Conservation (phyloP, 1,140 invertebrate species). For the Probaryconus sp. region DNA sequence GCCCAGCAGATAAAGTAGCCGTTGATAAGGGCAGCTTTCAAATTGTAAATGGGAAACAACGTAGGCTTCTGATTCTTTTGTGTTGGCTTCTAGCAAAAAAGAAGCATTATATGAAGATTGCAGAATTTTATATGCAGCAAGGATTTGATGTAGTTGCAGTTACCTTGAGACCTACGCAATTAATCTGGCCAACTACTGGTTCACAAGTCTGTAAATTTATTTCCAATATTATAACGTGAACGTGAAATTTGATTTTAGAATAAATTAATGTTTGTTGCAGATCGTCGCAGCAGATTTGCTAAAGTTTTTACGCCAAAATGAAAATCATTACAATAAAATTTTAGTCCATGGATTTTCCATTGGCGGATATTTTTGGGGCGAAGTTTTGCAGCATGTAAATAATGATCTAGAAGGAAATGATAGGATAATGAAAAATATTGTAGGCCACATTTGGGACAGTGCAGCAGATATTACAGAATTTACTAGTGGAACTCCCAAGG, state of each 20-base stretch:
- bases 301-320: slow-evolving; percentile 83
- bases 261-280: slow-evolving; percentile 74
- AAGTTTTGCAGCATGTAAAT: slow-evolving; percentile 84
- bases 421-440: slow-evolving; percentile 83
- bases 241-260: not conserved
- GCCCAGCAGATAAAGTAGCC: slow-evolving; percentile 73
- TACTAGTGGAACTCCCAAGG: slow-evolving; percentile 85
- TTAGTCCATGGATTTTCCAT: slow-evolving; percentile 93
- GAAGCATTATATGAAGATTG: slow-evolving; percentile 91
- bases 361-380: slow-evolving; percentile 92
- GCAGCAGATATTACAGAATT: slow-evolving; percentile 91
- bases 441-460: slow-evolving; percentile 92
- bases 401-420: slow-evolving; percentile 82
- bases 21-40: slow-evolving; percentile 35
- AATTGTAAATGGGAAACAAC: slow-evolving; percentile 66
- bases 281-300: slow-evolving; percentile 85
- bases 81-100: slow-evolving; percentile 90
- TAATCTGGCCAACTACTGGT: slow-evolving; percentile 88
- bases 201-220: slow-evolving; percentile 80
- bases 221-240: slow-evolving; percentile 4
- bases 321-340: slow-evolving; percentile 80
- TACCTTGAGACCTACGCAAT: slow-evolving; percentile 87
- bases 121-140: slow-evolving; percentile 87
- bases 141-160: slow-evolving; percentile 91
- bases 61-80: slow-evolving; percentile 85